A percentile compares a stretch with the other conserved stretches of the same genome.
Evolutionary conservation across 2,113 vertebrate genomes (phyloP).

Genomic region (Origma solitaria): DNA sequence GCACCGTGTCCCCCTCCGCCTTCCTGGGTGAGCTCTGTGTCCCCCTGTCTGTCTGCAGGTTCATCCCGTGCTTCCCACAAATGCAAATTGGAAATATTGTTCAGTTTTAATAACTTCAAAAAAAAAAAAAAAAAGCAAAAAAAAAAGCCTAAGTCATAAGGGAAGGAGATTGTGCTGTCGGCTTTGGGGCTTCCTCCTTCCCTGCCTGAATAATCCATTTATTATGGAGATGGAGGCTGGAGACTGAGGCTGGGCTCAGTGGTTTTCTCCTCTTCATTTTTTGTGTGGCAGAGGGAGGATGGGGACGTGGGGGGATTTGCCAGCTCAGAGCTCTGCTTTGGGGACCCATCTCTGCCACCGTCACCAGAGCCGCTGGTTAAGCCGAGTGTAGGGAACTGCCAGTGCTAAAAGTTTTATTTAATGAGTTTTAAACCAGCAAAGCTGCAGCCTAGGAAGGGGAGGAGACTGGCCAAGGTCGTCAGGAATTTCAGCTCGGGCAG

Average conservation of each 20-base stretch:
- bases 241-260: neutral
- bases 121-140: neutral
- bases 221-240: neutral
- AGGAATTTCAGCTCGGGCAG: neutral
- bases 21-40: slow-evolving; percentile 82
- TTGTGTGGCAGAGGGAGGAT: neutral
- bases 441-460: neutral
- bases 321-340: neutral
- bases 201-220: slow-evolving; percentile 14
- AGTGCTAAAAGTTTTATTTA: neutral
- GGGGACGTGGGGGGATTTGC: neutral
- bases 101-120: neutral
- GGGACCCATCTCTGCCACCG: neutral
- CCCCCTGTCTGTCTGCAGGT: neutral
- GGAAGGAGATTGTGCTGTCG: neutral
- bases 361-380: neutral
- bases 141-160: neutral
- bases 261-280: neutral
- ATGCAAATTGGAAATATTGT: neutral
- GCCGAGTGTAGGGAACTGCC: fast-evolving
- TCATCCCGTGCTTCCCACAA: neutral
- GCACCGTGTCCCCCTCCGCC: slow-evolving; percentile 93
- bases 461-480: neutral
- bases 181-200: neutral
- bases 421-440: neutral